Conservation (phyloP, 2,797 vertebrate genomes). For the Cuculus canorus region DNA sequence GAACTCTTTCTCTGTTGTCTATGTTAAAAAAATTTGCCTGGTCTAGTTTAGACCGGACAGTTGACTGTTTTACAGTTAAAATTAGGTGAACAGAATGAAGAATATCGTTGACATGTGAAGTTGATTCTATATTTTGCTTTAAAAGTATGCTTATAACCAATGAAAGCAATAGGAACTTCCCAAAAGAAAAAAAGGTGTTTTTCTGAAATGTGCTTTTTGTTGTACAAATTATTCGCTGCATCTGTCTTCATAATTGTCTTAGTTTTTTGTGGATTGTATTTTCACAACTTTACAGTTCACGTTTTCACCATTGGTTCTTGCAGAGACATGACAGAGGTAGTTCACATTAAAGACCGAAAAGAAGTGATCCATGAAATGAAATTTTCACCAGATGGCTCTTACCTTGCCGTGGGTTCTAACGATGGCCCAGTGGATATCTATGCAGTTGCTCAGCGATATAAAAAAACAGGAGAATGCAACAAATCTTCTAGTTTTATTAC, state of each 20-base stretch:
- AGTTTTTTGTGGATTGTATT: background rate
- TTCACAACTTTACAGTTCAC: background rate
- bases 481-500: slow-evolving; percentile 92
- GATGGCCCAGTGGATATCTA: slow-evolving; percentile 93
- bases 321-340: slow-evolving; percentile 98
- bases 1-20: background rate
- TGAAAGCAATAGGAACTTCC: background rate
- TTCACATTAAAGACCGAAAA: slow-evolving; percentile 96
- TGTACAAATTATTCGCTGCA: background rate
- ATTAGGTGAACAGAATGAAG: background rate
- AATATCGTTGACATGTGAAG: background rate
- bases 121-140: background rate
- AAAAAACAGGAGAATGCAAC: slow-evolving; percentile 94
- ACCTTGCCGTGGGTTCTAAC: slow-evolving; percentile 93
- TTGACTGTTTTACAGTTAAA: background rate
- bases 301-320: background rate
- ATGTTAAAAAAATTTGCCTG: background rate
- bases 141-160: background rate
- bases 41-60: background rate
- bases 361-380: slow-evolving; percentile 98
- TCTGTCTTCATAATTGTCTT: background rate
- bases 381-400: slow-evolving; percentile 92
- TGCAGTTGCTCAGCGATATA: slow-evolving; percentile 90
- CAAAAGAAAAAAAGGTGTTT: background rate
- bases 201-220: background rate